phyloP scores from a whole-genome alignment of 64 coral and sea anemone species.

The Actinia tenebrosa region DNA sequence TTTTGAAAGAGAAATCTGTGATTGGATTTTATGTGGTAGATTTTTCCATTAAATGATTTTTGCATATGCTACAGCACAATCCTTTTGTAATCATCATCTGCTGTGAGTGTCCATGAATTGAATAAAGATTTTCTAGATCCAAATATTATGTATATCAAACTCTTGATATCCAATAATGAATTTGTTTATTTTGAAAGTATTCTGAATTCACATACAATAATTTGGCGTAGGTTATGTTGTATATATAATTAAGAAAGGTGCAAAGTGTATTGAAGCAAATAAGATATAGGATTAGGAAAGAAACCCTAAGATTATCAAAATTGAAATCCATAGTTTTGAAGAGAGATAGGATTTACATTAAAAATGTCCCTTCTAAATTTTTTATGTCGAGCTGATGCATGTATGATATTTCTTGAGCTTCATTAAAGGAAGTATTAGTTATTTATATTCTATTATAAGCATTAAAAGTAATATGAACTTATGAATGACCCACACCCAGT shows the following conservation, averaged over 20 bases:
- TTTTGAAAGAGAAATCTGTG: not conserved
- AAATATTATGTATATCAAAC: too few relatives aligned
- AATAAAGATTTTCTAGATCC: not conserved
- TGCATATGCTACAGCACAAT: not conserved
- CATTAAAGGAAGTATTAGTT: too few relatives aligned
- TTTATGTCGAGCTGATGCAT: not conserved
- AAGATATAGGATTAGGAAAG: slow-evolving; percentile 1
- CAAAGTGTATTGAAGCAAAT: not conserved
- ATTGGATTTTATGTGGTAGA: not conserved
- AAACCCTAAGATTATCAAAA: not conserved
- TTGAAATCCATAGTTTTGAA: not conserved
- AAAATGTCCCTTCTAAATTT: not conserved
- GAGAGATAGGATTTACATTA: not conserved
- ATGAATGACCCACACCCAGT: not conserved
- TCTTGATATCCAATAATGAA: too few relatives aligned
- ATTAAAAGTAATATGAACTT: too few relatives aligned
- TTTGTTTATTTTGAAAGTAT: not conserved
- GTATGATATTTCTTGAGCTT: too few relatives aligned
- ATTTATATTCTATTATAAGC: too few relatives aligned
- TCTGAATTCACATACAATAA: not conserved
- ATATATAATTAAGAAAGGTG: not conserved
- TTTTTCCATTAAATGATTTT: not conserved
- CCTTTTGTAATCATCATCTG: not conserved
- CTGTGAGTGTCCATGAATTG: not conserved
- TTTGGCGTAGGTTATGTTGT: not conserved